Evolutionary conservation across 2,113 vertebrate species (phyloP).

Genomic region (Gallinago undulata): DNA sequence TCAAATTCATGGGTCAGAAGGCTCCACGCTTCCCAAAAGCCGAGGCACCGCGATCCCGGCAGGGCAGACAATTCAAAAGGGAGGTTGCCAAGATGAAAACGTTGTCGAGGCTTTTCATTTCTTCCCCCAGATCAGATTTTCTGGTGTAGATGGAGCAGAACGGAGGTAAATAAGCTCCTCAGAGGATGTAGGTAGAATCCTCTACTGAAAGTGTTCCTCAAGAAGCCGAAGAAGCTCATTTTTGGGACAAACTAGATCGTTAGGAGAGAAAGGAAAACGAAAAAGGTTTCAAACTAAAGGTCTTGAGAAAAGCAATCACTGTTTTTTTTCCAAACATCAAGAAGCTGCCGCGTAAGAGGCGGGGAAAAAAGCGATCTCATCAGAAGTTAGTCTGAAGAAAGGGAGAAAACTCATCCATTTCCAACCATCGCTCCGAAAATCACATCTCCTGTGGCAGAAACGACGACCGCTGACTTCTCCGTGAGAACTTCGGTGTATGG

Average conservation of each 20-base stretch:
- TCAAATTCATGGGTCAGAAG: background rate
- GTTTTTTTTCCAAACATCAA: fast-evolving
- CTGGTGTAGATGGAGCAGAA: background rate
- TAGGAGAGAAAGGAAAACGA: background rate
- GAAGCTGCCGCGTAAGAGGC: fast-evolving
- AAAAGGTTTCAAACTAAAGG: background rate
- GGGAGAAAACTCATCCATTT: background rate
- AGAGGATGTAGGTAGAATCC: background rate
- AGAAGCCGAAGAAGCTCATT: background rate
- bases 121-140: background rate
- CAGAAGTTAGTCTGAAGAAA: background rate
- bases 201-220: background rate
- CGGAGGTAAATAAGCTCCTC: background rate
- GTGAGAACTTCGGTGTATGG: fast-evolving
- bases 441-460: fast-evolving
- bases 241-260: background rate
- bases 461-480: too few species aligned
- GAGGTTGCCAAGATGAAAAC: background rate
- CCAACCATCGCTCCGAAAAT: background rate
- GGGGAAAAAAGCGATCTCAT: fast-evolving
- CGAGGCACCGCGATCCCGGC: background rate
- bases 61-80: background rate
- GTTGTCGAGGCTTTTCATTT: background rate
- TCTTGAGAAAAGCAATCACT: fast-evolving
- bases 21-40: background rate